Evolutionary conservation across 2,888 invertebrate genomes (phyloP), one percentile per base, ranked within the genome.

Genomic region (Lamproptera curius): DNA sequence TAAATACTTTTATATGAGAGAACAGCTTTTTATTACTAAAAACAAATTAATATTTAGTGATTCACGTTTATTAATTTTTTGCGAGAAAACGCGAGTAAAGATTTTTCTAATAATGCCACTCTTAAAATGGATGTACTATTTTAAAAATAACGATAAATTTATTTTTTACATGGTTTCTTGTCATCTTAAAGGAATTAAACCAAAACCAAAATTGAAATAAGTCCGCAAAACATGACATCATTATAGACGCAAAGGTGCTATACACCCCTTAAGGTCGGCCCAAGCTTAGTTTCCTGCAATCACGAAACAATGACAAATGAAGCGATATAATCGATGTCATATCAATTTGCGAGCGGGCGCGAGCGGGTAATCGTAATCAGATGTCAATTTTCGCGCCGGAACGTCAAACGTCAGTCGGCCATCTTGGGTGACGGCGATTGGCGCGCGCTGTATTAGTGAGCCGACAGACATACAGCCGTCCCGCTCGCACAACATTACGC

Each of bases 311-410:
- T 54, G 53, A 54, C 57, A 70, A 79, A 78, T 75, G 67, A 76
- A 77, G 70, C 65, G 67, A 76, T 71, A 67, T 61, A 77, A 79
- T 81, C 77, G 69, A 78, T 76, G 71, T 69, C 63, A 62, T 58
- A 61, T 62, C 66, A 64, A 76, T 73, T 67, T 59, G 59, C 59
- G 65, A 64, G 62, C 28, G n/a, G 28, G 10, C 10, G n/a, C 10
- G n/a, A 28, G 4, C 65, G 61, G 52, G 72, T 71, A 74, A 73
- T 53, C 70, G 65, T 69, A 59, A 57, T 69, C 62, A 75, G 73
- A 79, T 71, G 84, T 83, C 84, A 85, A 52, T 76, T 82, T 85
- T 83, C 74, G 76, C 85, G 84, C 83, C 74, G 70, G 82, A 85
- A 85, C 76, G 76, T 77, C 76, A 85, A 82, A 83, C 70, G 81